These are phyloP conservation scores for Drymonia ruficornis DNA, from an alignment of 2,888 invertebrate species.

Conservation along the genomic window DNA sequence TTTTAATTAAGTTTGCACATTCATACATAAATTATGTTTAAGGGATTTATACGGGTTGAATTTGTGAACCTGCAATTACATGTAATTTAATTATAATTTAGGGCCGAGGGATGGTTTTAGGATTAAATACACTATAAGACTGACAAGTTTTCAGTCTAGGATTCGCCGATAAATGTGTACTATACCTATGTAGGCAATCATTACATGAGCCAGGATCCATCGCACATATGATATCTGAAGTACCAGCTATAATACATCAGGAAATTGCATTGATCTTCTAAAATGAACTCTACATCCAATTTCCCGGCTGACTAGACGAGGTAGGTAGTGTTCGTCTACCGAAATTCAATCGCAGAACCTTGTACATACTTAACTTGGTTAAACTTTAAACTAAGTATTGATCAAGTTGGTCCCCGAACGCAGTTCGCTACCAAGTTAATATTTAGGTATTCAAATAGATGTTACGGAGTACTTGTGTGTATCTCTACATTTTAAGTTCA, in stretches of 20 bases:
- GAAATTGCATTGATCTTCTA: background rate
- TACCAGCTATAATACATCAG: background rate
- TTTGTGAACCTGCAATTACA: background rate
- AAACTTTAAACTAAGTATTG: slow-evolving; percentile 40
- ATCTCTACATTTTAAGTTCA: no score
- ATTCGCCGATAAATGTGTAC: no score
- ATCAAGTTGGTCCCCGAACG: slow-evolving; percentile 23
- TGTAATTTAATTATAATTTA: no score
- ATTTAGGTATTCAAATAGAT: slow-evolving; percentile 27
- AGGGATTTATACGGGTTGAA: slow-evolving; percentile 1
- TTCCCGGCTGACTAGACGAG: slow-evolving; percentile 11
- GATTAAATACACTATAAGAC: no score
- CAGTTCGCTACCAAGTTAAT: slow-evolving; percentile 33
- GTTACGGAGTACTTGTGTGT: background rate
- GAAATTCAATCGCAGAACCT: slow-evolving; percentile 36
- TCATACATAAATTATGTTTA: slow-evolving; percentile 15
- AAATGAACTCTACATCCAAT: slow-evolving; percentile 6
- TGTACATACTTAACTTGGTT: slow-evolving; percentile 25
- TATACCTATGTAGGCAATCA: background rate
- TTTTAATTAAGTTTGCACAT: slow-evolving; percentile 21
- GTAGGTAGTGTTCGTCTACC: slow-evolving; percentile 19
- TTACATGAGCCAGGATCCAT: background rate
- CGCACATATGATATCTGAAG: background rate
- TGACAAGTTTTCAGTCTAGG: no score
- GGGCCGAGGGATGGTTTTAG: no score